These are phyloP conservation scores for Lipotes vexillifer DNA, from an alignment of 2,113 vertebrate species.

Conservation along the genomic window DNA sequence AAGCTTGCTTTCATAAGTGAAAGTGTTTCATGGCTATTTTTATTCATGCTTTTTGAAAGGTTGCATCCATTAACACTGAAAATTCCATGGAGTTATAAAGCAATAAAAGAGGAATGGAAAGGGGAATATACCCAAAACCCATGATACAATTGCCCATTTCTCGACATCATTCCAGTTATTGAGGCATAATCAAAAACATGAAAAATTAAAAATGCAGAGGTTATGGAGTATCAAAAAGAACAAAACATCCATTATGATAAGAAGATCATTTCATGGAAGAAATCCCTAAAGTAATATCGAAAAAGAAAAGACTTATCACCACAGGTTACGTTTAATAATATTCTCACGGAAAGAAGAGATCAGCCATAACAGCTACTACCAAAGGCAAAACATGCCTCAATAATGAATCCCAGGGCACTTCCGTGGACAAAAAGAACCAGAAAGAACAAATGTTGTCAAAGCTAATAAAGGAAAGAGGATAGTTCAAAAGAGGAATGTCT, in stretches of 20 bases:
- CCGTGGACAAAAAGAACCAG: background rate
- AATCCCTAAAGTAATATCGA: background rate
- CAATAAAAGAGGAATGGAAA: slow-evolving; percentile 8
- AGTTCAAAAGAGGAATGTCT: background rate
- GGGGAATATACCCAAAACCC: background rate
- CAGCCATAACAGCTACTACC: background rate
- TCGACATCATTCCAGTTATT: slow-evolving; percentile 2
- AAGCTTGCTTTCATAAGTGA: background rate
- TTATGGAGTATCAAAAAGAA: background rate
- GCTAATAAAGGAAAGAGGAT: background rate
- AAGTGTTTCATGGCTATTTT: background rate
- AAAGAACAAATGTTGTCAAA: slow-evolving; percentile 23
- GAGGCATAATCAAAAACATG: background rate
- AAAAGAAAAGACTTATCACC: background rate
- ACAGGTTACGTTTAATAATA: slow-evolving; percentile 14
- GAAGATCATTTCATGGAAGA: background rate
- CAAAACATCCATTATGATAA: slow-evolving; percentile 24
- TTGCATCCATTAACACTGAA: background rate
- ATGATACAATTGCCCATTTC: background rate
- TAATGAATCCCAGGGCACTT: slow-evolving; percentile 21
- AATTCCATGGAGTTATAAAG: background rate
- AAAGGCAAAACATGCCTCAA: background rate
- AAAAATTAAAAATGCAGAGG: slow-evolving; percentile 9
- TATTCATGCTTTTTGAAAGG: slow-evolving; percentile 1
- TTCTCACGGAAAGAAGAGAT: background rate